These are phyloP conservation scores for Pachycephala philippinensis DNA, from an alignment of 2,113 vertebrate species.

Conservation along the genomic window DNA sequence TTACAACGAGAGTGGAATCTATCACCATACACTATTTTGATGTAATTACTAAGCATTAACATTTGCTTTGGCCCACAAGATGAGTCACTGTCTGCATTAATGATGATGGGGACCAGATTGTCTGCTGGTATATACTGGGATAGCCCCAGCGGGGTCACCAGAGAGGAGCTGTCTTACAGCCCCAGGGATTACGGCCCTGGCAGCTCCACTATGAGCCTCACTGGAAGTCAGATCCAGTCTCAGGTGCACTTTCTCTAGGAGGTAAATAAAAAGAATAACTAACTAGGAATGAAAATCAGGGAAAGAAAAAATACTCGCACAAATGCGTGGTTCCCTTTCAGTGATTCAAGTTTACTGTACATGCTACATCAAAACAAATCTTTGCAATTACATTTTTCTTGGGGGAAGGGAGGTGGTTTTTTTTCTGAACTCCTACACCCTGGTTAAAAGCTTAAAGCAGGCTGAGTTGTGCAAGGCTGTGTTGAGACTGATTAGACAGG, in stretches of 20 bases:
- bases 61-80: neutral
- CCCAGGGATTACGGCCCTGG: neutral
- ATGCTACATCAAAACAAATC: slow-evolving; percentile 35
- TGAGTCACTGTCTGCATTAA: neutral
- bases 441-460: slow-evolving; percentile 44
- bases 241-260: neutral
- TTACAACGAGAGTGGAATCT: neutral
- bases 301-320: neutral
- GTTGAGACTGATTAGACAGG: slow-evolving; percentile 25
- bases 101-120: neutral
- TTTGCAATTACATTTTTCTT: slow-evolving; percentile 45
- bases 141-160: neutral
- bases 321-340: neutral
- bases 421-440: slow-evolving; percentile 58
- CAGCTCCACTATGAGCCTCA: neutral
- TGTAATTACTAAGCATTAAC: neutral
- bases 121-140: neutral
- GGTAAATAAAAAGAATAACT: neutral
- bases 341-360: slow-evolving; percentile 6
- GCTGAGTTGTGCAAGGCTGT: slow-evolving; percentile 37
- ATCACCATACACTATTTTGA: neutral
- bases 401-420: slow-evolving; percentile 4
- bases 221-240: neutral
- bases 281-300: slow-evolving; percentile 45
- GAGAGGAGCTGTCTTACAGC: neutral